Conservation (phyloP, 2,113 vertebrate genomes). For the Brienomyrus brachyistius region DNA sequence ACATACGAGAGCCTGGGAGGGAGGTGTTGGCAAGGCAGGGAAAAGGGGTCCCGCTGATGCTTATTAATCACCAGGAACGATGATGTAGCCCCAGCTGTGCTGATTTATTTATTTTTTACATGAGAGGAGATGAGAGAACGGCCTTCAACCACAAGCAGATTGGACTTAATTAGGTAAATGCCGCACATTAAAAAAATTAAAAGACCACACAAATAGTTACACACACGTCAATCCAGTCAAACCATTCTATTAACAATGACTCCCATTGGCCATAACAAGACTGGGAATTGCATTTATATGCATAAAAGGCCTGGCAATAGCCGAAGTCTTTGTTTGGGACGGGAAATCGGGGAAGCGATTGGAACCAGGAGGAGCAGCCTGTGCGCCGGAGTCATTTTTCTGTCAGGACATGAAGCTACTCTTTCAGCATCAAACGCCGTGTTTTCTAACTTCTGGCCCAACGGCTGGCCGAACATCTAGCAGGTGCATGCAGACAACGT, state of each 20-base stretch:
- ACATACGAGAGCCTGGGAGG: conserved; percentile 35
- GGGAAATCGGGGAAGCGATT: background rate
- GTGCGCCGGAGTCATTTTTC: background rate
- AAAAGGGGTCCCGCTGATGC: conserved; percentile 40
- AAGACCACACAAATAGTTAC: background rate
- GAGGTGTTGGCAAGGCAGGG: conserved; percentile 44
- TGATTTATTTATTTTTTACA: conserved; percentile 21
- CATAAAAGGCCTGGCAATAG: background rate
- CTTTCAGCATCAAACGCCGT: background rate
- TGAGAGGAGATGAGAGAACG: conserved; percentile 7
- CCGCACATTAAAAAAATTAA: background rate
- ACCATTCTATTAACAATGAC: background rate
- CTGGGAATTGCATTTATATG: background rate
- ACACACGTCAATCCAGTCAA: conserved; percentile 23
- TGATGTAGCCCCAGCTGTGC: conserved; percentile 41
- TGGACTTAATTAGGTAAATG: conserved; percentile 42
- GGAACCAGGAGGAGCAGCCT: background rate
- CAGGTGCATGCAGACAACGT: background rate
- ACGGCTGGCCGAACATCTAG: background rate
- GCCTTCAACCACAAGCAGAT: conserved; percentile 10
- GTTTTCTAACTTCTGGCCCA: background rate
- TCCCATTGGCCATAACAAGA: background rate
- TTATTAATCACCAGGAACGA: conserved; percentile 45
- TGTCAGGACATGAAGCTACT: background rate
- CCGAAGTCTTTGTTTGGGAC: background rate